Evolutionary conservation across 2,113 vertebrate species (phyloP).

Genomic region (Hiodon alosoides): DNA sequence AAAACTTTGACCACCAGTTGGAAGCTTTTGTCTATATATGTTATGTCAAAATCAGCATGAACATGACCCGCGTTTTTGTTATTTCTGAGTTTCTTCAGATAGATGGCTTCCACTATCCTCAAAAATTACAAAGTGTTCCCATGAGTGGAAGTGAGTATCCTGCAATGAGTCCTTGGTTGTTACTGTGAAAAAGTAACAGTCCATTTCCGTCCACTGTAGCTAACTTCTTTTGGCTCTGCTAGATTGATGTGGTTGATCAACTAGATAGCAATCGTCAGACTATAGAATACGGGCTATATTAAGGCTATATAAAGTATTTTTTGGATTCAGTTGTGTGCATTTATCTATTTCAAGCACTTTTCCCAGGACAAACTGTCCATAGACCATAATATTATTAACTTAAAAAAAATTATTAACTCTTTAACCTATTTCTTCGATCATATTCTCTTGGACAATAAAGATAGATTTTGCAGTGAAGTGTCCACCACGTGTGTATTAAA

Average conservation of each 20-base stretch:
- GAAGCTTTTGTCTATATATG: neutral
- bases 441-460: neutral
- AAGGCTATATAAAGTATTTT: neutral
- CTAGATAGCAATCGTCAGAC: too few species aligned
- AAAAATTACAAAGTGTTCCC: neutral
- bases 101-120: neutral
- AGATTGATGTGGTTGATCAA: too few species aligned
- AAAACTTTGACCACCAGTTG: neutral
- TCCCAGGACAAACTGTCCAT: neutral
- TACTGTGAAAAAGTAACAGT: too few species aligned
- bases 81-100: neutral
- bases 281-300: too few species aligned
- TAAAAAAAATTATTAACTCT: neutral
- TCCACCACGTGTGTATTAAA: neutral
- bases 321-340: neutral
- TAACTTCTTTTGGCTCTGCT: too few species aligned
- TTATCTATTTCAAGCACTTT: neutral
- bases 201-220: too few species aligned
- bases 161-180: neutral
- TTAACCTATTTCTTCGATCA: neutral
- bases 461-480: neutral
- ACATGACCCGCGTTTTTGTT: neutral
- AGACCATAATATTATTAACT: neutral
- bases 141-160: neutral
- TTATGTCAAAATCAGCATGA: neutral